Evolutionary conservation across 2,888 invertebrate species (phyloP).

Genomic region (Hymenopus coronatus): DNA sequence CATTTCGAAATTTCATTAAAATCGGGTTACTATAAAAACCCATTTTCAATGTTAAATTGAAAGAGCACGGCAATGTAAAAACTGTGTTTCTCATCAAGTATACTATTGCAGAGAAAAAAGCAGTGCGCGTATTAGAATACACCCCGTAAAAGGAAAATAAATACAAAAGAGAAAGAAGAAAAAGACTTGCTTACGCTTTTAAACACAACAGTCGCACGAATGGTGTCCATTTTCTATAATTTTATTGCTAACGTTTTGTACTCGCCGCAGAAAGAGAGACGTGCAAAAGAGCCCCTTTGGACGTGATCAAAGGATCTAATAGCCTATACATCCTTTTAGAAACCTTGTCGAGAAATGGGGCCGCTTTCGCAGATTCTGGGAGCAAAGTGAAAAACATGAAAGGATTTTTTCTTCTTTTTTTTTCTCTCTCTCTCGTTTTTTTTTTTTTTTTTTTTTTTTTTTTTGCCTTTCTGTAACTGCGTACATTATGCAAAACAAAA

Average conservation of each 20-base stretch:
- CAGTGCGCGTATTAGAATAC: not conserved
- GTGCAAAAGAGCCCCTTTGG: not conserved
- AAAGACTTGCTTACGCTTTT: not conserved
- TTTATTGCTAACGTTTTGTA: not conserved
- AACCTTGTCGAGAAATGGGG: not conserved
- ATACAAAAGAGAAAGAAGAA: not conserved
- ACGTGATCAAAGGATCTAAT: not conserved
- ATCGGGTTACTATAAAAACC: not conserved
- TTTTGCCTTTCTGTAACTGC: not conserved
- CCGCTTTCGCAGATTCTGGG: not conserved
- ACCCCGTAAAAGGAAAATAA: not conserved
- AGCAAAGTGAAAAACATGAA: not conserved
- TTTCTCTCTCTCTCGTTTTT: too few species aligned
- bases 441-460: too few species aligned
- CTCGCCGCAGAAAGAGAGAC: not conserved
- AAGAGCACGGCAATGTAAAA: not conserved
- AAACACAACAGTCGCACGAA: not conserved
- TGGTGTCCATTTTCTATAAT: not conserved
- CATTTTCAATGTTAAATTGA: not conserved
- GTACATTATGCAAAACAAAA: not conserved
- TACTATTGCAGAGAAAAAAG: not conserved
- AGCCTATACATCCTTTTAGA: not conserved
- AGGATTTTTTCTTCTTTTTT: not conserved
- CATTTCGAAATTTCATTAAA: not conserved
- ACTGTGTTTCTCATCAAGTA: too few species aligned